phyloP scores from a whole-genome alignment of 1,140 invertebrate genomes.

The Habropoda laboriosa region DNA sequence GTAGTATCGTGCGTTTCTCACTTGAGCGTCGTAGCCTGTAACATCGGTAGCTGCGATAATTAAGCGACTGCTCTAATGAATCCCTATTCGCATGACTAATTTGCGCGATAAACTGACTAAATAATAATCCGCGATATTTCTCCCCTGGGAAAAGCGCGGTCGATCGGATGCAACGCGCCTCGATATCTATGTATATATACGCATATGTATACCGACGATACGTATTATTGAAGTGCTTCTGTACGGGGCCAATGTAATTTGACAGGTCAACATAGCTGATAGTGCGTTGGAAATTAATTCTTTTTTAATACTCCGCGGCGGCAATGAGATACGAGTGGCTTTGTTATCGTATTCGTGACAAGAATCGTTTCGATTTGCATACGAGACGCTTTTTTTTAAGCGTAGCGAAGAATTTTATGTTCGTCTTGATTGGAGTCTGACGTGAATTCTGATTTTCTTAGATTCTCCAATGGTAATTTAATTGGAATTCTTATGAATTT shows the following conservation, averaged over 20 bases:
- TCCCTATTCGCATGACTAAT: slow-evolving; percentile 71
- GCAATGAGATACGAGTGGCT: background rate
- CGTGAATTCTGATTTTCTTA: too few relatives aligned
- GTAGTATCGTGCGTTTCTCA: slow-evolving; percentile 51
- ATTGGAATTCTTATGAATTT: too few relatives aligned
- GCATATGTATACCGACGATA: slow-evolving; percentile 37
- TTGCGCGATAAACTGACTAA: slow-evolving; percentile 71
- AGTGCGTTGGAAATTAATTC: slow-evolving; percentile 45
- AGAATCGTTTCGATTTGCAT: background rate
- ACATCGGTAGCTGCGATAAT: slow-evolving; percentile 64
- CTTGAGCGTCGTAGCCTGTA: slow-evolving; percentile 45
- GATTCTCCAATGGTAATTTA: too few relatives aligned
- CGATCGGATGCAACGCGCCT: slow-evolving; percentile 55
- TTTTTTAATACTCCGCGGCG: slow-evolving; percentile 24
- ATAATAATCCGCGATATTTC: slow-evolving; percentile 73
- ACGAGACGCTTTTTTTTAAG: background rate
- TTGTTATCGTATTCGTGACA: background rate
- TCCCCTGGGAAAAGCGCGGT: slow-evolving; percentile 63
- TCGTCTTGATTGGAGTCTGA: background rate
- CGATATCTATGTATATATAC: background rate
- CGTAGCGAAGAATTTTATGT: background rate
- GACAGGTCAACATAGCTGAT: slow-evolving; percentile 47
- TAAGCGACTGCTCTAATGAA: slow-evolving; percentile 71
- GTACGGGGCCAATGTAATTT: slow-evolving; percentile 46
- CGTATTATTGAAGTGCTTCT: slow-evolving; percentile 51